These are phyloP conservation scores for Cyprinodon brontotheroides DNA, from an alignment of 2,113 vertebrate species.

Conservation along the genomic window DNA sequence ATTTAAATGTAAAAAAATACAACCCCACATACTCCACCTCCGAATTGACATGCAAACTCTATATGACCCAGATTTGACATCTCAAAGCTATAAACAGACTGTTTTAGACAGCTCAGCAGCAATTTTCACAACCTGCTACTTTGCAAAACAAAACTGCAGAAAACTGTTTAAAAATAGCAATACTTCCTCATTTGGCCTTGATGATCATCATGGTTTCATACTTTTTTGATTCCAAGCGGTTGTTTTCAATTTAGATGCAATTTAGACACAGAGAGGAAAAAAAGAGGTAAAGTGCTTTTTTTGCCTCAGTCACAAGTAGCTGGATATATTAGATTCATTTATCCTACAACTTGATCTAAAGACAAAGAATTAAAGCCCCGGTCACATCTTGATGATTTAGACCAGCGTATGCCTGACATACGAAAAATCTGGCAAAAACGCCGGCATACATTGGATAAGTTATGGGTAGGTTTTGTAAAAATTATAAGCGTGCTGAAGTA, in stretches of 20 bases:
- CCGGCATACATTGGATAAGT: no score
- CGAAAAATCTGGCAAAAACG: no score
- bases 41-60: conserved; percentile 16
- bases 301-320: no score
- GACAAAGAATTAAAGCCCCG: no score
- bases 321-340: no score
- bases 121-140: conserved; percentile 29
- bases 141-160: conserved; percentile 28
- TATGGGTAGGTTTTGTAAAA: no score
- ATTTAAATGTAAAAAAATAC: conserved; percentile 12
- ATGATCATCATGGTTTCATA: conserved; percentile 1
- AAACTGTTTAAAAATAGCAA: conserved; percentile 37
- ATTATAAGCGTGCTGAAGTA: no score
- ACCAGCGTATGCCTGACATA: no score
- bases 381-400: no score
- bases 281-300: neutral
- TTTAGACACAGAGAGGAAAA: neutral
- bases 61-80: conserved; percentile 1
- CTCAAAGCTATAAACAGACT: neutral
- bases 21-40: neutral
- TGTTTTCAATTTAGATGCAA: conserved; percentile 21
- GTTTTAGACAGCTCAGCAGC: conserved; percentile 41
- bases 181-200: conserved; percentile 22
- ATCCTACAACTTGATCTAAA: no score
- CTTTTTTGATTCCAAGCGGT: conserved; percentile 12